phyloP scores from a whole-genome alignment of 2,888 invertebrate genomes.

The Philereme transversata region DNA sequence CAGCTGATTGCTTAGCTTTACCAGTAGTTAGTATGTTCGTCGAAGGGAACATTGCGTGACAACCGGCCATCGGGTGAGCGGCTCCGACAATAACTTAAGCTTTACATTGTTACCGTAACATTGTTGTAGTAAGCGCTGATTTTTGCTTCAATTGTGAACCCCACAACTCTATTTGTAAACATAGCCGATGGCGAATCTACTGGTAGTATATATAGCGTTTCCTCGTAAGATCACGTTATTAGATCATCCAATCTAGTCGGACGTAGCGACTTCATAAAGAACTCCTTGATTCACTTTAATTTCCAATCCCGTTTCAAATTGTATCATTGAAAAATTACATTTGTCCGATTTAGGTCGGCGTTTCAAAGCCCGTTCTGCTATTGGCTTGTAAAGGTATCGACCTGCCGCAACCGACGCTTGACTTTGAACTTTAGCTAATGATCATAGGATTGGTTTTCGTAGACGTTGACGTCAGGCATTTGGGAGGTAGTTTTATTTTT shows the following conservation, averaged over 20 bases:
- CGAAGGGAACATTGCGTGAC: no score
- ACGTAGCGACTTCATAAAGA: neutral
- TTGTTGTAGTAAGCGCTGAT: no score
- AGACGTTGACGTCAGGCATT: conserved; percentile 2
- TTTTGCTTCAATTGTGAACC: no score
- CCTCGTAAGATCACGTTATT: no score
- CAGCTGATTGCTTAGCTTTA: no score
- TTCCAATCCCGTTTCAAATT: conserved; percentile 16
- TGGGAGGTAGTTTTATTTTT: conserved; percentile 10
- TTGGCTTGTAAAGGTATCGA: conserved; percentile 13
- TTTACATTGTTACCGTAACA: no score
- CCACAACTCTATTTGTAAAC: no score
- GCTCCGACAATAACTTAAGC: no score
- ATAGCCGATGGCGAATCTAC: no score
- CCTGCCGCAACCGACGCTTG: neutral
- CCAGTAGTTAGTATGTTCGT: no score
- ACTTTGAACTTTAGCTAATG: conserved; percentile 1
- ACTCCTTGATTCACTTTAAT: conserved; percentile 15
- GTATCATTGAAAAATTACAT: conserved; percentile 28
- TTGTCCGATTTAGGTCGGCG: conserved; percentile 16
- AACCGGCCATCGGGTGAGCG: no score
- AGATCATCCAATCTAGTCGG: neutral
- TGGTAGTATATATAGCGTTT: no score
- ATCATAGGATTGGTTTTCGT: neutral
- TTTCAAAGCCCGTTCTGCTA: conserved; percentile 9